Percentiles rank a stretch among this genome's conserved stretches.
These are phyloP conservation scores for Oegoconia quadripuncta DNA, from an alignment of 2,888 invertebrate genomes.

Conservation along the genomic window DNA sequence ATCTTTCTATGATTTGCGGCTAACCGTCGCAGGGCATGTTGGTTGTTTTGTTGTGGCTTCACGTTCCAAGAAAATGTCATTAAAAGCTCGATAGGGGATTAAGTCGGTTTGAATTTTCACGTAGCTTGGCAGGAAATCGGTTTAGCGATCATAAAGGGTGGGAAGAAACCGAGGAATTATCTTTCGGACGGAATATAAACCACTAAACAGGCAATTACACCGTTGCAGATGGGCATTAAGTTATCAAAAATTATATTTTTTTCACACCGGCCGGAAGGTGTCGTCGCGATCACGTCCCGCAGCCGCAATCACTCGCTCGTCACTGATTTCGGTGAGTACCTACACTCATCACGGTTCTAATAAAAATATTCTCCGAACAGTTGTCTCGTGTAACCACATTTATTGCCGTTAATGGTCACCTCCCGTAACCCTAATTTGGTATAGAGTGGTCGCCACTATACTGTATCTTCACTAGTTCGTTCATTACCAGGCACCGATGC, in stretches of 20 bases:
- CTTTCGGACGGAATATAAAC: constrained; percentile 67
- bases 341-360: constrained; percentile 72
- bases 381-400: constrained; percentile 72
- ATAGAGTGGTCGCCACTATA: constrained; percentile 21
- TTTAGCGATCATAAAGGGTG: constrained; percentile 72
- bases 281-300: constrained; percentile 59
- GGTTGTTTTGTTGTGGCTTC: constrained; percentile 69
- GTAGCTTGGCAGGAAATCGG: constrained; percentile 73
- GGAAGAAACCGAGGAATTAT: constrained; percentile 75
- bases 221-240: constrained; percentile 72
- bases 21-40: constrained; percentile 59
- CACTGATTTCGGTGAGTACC: constrained; percentile 54
- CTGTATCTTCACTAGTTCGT: too few species aligned
- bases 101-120: constrained; percentile 72
- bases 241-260: constrained; percentile 73
- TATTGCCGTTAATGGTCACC: constrained; percentile 65
- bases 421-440: constrained; percentile 62
- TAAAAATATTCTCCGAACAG: constrained; percentile 63
- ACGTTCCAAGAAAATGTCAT: constrained; percentile 70
- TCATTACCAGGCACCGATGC: too few species aligned
- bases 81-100: constrained; percentile 75
- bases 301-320: constrained; percentile 52
- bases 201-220: constrained; percentile 75
- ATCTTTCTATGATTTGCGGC: constrained; percentile 78
- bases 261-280: constrained; percentile 76